Percentiles rank a stretch among this genome's conserved stretches.
Evolutionary conservation across 2,888 invertebrate genomes (phyloP).

Genomic region (Stenolophus ochropezus): DNA sequence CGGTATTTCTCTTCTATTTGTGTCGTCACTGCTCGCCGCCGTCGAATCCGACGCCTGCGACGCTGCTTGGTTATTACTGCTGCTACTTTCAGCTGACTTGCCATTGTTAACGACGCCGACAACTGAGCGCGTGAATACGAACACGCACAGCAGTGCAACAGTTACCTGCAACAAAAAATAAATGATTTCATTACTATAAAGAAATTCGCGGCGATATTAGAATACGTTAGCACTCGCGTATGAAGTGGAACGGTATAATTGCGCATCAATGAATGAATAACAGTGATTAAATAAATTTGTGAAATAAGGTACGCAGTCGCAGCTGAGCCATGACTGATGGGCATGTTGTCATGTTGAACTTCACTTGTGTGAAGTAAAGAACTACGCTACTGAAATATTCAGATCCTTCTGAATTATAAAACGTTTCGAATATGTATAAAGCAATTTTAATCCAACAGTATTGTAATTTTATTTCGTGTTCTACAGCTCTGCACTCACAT

Average conservation of each 20-base stretch:
- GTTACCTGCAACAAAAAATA: constrained; percentile 63
- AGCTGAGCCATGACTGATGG: constrained; percentile 48
- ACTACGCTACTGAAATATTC: constrained; percentile 20
- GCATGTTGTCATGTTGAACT: not conserved
- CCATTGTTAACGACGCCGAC: constrained; percentile 71
- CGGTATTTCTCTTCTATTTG: constrained; percentile 70
- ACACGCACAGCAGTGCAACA: constrained; percentile 68
- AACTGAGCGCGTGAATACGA: constrained; percentile 68
- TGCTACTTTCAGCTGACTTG: constrained; percentile 61
- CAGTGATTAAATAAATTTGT: constrained; percentile 36
- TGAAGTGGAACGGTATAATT: not conserved
- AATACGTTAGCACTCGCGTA: not conserved
- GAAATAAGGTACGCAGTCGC: constrained; percentile 3
- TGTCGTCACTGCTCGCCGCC: constrained; percentile 67
- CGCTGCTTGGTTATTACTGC: constrained; percentile 52
- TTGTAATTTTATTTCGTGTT: constrained; percentile 2
- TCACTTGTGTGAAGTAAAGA: constrained; percentile 34
- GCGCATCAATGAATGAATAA: not conserved
- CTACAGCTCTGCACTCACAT: not conserved
- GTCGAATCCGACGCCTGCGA: constrained; percentile 65
- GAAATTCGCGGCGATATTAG: not conserved
- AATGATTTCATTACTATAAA: not conserved
- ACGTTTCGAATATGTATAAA: not conserved
- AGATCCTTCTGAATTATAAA: constrained; percentile 22
- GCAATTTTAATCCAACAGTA: constrained; percentile 9